phyloP scores from a whole-genome alignment of 2,888 invertebrate species.

The Aromia moschata region DNA sequence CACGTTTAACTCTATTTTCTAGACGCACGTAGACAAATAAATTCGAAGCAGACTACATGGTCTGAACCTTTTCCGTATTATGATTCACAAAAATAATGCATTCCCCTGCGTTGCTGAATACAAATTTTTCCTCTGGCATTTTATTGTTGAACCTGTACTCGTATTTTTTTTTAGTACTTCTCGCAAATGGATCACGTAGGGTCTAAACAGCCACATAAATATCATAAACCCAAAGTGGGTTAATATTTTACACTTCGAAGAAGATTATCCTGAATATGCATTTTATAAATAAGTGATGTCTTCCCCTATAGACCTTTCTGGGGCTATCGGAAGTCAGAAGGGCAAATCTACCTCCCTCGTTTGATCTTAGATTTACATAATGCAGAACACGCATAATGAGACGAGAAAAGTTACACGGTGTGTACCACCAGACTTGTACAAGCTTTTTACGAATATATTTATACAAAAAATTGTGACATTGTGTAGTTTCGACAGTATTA shows the following conservation, averaged over 20 bases:
- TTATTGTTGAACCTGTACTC: conserved; percentile 14
- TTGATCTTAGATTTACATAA: too few species aligned
- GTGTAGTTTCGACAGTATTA: too few species aligned
- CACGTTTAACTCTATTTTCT: background rate
- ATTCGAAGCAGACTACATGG: background rate
- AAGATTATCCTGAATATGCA: too few species aligned
- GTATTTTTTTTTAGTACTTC: conserved; percentile 16
- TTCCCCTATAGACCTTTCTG: too few species aligned
- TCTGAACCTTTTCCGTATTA: background rate
- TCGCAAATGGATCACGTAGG: conserved; percentile 23
- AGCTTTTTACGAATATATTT: too few species aligned
- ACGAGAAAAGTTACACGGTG: too few species aligned
- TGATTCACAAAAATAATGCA: conserved; percentile 15
- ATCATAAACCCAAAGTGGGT: conserved; percentile 13
- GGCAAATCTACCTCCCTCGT: too few species aligned
- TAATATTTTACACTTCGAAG: conserved; percentile 7
- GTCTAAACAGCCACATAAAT: conserved; percentile 14
- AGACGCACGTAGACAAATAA: background rate
- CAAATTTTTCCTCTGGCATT: conserved; percentile 15
- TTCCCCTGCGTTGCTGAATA: conserved; percentile 5
- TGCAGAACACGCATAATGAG: too few species aligned
- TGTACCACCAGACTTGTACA: too few species aligned
- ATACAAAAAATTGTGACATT: too few species aligned
- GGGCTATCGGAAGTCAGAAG: too few species aligned
- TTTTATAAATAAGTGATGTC: too few species aligned